Conservation (phyloP, 2,888 invertebrate species). For the Clepsis dumicolana region DNA sequence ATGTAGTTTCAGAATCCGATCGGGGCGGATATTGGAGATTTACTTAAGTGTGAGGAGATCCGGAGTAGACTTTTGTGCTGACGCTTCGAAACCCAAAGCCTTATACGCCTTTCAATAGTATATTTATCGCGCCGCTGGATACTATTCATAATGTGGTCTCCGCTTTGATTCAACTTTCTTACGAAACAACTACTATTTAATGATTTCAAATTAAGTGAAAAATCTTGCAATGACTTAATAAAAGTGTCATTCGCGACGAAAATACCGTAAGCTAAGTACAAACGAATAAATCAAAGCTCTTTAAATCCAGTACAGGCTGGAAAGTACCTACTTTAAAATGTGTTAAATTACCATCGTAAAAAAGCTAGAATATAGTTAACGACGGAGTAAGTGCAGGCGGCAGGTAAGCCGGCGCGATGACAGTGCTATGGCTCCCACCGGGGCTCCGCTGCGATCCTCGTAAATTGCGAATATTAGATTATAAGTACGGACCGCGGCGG, state of each 20-base stretch:
- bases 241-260: neutral
- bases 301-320: neutral
- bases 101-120: constrained; percentile 64
- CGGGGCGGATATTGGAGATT: constrained; percentile 79
- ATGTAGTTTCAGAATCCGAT: constrained; percentile 64
- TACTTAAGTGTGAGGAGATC: constrained; percentile 78
- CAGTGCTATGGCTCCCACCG: constrained; percentile 79
- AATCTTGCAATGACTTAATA: neutral
- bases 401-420: constrained; percentile 79
- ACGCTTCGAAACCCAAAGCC: constrained; percentile 64
- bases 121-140: neutral
- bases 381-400: constrained; percentile 74
- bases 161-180: neutral
- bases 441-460: constrained; percentile 80
- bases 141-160: neutral
- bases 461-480: constrained; percentile 86
- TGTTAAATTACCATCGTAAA: constrained; percentile 58
- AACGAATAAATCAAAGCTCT: neutral
- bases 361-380: constrained; percentile 70
- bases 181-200: too few species aligned
- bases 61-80: constrained; percentile 69
- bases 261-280: too few species aligned
- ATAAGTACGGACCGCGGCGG: constrained; percentile 82
- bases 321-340: neutral
- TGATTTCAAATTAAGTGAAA: too few species aligned